These are phyloP conservation scores for Matsumyia berberina DNA, from an alignment of 2,888 invertebrate genomes.

Conservation along the genomic window DNA sequence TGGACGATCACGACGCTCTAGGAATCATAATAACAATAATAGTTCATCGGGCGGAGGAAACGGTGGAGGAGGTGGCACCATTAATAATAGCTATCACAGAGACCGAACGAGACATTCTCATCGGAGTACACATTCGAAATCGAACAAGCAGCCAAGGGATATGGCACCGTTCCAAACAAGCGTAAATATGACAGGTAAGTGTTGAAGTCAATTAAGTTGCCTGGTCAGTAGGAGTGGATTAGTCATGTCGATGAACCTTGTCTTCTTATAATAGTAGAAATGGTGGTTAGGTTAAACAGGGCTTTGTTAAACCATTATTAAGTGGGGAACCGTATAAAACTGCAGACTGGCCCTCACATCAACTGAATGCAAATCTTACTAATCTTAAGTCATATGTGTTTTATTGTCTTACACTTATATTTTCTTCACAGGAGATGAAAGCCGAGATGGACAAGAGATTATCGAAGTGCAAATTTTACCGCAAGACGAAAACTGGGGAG, in stretches of 20 bases:
- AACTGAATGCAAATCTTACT: too few relatives aligned
- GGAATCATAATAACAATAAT: constrained; percentile 85
- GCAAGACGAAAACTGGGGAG: constrained; percentile 99
- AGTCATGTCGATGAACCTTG: too few relatives aligned
- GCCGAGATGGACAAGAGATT: constrained; percentile 93
- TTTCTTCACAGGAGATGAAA: constrained; percentile 86
- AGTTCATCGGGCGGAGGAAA: constrained; percentile 77
- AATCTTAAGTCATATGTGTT: too few relatives aligned
- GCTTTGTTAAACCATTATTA: too few relatives aligned
- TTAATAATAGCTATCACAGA: constrained; percentile 85
- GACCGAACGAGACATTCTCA: constrained; percentile 87
- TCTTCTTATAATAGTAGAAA: too few relatives aligned
- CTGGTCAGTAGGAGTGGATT: too few relatives aligned
- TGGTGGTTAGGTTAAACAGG: too few relatives aligned
- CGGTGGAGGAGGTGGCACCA: constrained; percentile 81
- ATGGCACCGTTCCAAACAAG: constrained; percentile 96
- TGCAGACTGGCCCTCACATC: too few relatives aligned
- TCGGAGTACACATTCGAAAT: constrained; percentile 86
- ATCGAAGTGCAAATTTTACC: constrained; percentile 98
- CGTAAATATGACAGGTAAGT: constrained; percentile 89
- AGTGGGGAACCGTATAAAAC: too few relatives aligned
- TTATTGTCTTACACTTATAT: too few relatives aligned
- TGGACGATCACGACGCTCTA: constrained; percentile 90
- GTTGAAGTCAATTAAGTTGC: neutral
- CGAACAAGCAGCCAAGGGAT: constrained; percentile 85